Conservation (phyloP, 2,113 vertebrate species). For the Penelope pileata region DNA sequence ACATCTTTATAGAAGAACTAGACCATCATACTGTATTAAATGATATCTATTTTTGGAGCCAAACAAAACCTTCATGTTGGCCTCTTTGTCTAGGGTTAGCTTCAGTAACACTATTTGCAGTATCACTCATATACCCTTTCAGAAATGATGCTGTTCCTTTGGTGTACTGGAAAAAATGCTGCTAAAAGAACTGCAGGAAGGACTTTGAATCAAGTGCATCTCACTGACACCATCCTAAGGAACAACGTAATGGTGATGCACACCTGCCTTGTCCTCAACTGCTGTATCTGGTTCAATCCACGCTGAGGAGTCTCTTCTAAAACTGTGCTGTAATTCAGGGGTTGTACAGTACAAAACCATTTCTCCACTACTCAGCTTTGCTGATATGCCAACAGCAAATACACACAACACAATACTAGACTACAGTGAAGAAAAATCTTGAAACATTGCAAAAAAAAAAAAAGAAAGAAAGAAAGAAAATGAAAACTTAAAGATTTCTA, state of each 20-base stretch:
- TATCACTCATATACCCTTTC: accelerated
- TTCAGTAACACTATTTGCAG: neutral
- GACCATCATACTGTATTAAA: neutral
- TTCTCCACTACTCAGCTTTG: neutral
- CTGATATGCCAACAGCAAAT: neutral
- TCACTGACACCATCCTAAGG: neutral
- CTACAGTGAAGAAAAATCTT: neutral
- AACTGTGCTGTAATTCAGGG: neutral
- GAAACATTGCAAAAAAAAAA: neutral
- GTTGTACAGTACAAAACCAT: accelerated
- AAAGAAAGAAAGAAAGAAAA: neutral
- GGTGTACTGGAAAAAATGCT: neutral
- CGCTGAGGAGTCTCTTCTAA: neutral
- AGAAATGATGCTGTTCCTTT: neutral
- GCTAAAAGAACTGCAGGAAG: neutral
- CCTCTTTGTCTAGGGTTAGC: neutral
- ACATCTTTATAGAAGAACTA: neutral
- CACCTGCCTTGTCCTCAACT: neutral
- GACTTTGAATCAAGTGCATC: neutral
- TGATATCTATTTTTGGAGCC: neutral
- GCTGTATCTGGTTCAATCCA: neutral
- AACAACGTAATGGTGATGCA: neutral
- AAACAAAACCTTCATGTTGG: neutral
- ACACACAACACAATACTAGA: neutral
- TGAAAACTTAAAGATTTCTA: neutral